Base-by-base conservation (phyloP, 2,888 invertebrate genomes). In the Zhuqinia jingwanae region DNA sequence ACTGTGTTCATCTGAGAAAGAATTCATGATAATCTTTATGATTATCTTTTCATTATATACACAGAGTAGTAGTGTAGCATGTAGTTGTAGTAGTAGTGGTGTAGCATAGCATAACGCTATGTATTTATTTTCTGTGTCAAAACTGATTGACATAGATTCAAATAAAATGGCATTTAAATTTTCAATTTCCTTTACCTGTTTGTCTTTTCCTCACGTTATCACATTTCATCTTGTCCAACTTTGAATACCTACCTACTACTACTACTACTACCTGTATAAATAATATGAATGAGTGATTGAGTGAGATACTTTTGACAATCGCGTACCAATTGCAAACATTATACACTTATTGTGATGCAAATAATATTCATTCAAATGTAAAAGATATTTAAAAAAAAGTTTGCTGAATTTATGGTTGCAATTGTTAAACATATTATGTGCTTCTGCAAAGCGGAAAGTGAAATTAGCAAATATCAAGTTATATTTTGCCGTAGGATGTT, bases 81-180 rank as follows among this genome's bases (percentile, higher is more conserved):
- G n/a, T n/a, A n/a, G n/a, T n/a, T n/a, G n/a, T n/a, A n/a, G n/a
- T n/a, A n/a, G n/a, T n/a, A n/a, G n/a, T n/a, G n/a, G n/a, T n/a
- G n/a, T n/a, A n/a, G n/a, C n/a, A n/a, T n/a, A n/a, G n/a, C n/a
- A n/a, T n/a, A n/a, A n/a, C n/a, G n/a, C n/a, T n/a, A 70, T 65
- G 15, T 36, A 68, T 56, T 73, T 84, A 6, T 68, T 85, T 85
- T 77, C 58, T 78, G 56, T 60, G 85, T 78, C 85, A 78, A 84
- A 78, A 78, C 70, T 85, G 85, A 85, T 78, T 85, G 85, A 85
- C 85, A 85, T 60, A 85, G 85, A 85, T 85, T 85, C 53, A 85
- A 78, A 85, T 78, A 85, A 84, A 84, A 58, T 78, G 85, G 45
- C 85, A 85, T 78, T 78, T 78, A 78, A 78, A 83, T 76, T 65